phyloP scores from a whole-genome alignment of 2,797 vertebrate genomes.

The Psittacula derbiana region DNA sequence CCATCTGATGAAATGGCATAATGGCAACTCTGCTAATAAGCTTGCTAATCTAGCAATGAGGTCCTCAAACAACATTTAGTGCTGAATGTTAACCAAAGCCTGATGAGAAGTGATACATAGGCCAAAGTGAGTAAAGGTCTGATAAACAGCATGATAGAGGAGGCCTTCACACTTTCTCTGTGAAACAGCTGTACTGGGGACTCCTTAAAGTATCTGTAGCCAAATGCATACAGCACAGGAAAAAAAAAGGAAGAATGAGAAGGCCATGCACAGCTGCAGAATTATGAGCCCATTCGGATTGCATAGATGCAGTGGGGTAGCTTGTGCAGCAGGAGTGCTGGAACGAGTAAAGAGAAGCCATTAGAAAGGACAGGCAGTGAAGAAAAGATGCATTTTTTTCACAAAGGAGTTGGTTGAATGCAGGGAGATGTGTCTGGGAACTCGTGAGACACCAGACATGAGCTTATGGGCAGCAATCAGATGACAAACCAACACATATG shows the following conservation, averaged over 20 bases:
- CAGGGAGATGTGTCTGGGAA: neutral
- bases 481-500: neutral
- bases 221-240: neutral
- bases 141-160: too few species aligned
- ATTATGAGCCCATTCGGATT: neutral
- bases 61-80: accelerated
- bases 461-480: neutral
- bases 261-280: neutral
- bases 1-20: neutral
- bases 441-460: accelerated
- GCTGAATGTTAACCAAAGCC: neutral
- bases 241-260: neutral
- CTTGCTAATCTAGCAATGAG: neutral
- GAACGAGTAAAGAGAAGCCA: neutral
- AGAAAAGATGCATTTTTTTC: neutral
- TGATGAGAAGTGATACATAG: neutral
- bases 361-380: neutral
- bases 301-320: neutral
- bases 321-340: neutral
- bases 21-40: neutral
- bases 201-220: neutral
- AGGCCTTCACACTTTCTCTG: neutral
- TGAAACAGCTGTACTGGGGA: neutral
- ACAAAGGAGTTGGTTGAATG: neutral
- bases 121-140: neutral